Conservation (phyloP, 2,797 vertebrate genomes). For the Etheostoma nigrum region DNA sequence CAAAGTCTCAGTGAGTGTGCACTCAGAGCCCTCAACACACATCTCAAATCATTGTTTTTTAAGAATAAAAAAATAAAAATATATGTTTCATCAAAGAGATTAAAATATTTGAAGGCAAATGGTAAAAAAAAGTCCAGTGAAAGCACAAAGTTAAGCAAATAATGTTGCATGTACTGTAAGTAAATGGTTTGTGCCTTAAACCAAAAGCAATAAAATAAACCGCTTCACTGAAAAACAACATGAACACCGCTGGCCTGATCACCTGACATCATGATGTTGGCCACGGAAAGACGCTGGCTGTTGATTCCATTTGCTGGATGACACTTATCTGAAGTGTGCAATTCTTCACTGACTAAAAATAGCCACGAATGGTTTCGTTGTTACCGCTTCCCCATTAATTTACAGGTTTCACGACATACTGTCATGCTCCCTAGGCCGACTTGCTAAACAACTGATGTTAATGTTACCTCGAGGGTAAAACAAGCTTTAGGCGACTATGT, state of each 20-base stretch:
- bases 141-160: background rate
- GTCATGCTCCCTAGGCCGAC: background rate
- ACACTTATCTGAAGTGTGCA: background rate
- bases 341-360: background rate
- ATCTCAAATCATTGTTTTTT: background rate
- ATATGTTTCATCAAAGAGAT: background rate
- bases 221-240: slow-evolving; percentile 19
- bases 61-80: background rate
- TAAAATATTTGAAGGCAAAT: background rate
- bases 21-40: background rate
- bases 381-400: background rate
- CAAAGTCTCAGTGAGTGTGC: background rate
- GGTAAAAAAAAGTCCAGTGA: background rate
- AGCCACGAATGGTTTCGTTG: background rate
- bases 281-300: background rate
- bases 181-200: slow-evolving; percentile 10
- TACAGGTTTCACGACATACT: background rate
- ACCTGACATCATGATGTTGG: slow-evolving; percentile 2
- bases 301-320: slow-evolving; percentile 4
- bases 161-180: slow-evolving; percentile 19
- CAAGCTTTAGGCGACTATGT: background rate
- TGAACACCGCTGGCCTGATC: background rate
- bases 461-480: background rate
- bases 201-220: background rate
- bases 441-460: background rate